Evolutionary conservation across 2,113 vertebrate species (phyloP).

Genomic region (Nasalis larvatus): DNA sequence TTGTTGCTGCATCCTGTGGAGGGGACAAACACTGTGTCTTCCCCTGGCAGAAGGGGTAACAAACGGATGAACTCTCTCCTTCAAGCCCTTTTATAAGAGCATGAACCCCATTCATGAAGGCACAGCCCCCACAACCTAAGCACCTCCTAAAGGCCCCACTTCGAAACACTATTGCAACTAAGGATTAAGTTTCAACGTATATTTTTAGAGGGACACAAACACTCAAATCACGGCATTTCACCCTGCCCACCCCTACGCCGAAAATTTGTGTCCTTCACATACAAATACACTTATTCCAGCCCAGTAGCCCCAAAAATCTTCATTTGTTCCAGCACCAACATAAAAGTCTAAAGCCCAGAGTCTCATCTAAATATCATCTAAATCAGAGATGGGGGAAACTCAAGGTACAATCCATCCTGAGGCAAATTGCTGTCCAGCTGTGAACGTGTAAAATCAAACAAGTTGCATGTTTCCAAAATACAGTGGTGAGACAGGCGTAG

Average conservation of each 20-base stretch:
- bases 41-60: neutral
- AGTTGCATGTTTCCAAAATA: neutral
- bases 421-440: neutral
- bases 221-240: neutral
- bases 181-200: neutral
- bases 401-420: neutral
- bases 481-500: neutral
- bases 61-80: neutral
- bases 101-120: neutral
- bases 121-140: neutral
- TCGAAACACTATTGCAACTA: neutral
- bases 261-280: neutral
- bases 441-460: neutral
- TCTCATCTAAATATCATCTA: neutral
- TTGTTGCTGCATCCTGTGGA: neutral
- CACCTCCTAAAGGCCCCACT: neutral
- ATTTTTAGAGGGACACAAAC: neutral
- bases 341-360: neutral
- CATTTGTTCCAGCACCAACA: neutral
- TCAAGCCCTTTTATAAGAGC: neutral
- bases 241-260: accelerated
- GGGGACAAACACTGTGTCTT: neutral
- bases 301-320: neutral
- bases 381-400: neutral
- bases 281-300: neutral